Evolutionary conservation across 30 jellyfish, hydroid and myxozoan species (phyloP), one percentile per base, ranked within the genome.

Genomic region (Catostylus mosaicus): DNA sequence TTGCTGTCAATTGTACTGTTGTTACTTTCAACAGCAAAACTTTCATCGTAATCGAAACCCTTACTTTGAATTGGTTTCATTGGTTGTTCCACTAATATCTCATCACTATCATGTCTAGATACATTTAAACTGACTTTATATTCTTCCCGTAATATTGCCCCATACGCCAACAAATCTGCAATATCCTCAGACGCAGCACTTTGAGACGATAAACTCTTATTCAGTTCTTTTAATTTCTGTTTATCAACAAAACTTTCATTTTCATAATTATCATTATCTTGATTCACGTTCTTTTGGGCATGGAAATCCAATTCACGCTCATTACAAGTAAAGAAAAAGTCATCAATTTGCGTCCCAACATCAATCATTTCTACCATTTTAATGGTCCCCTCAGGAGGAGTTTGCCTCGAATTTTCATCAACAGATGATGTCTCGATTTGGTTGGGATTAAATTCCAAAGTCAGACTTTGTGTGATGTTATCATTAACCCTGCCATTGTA

Each of bases 361-460:
- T 4, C 38, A 8, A 32, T 23, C 1, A 9, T 8, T 33, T 45
- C 50, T 14, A 47, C 26, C 31, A 36, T 18, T 48, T 10, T 18
- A 2, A 6, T 10, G 4, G 10, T 34, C 34, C 35, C 78, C 18
- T 56, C 88, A 1, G 50, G 78, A 37, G 78, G 72, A 31, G 70
- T 20, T 31, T 76, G 78, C 45, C 35, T 76, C 0, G 89, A 78
- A 48, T 78, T 78, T 33, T 80, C 91, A 52, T 80, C 91, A 0
- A 80, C 91, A 8, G 91, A 80, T 8, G 91, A 80, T 10, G 91
- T 80, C 65, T 80, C 91, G 56, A 67, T 67, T 22, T 67, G 91
- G 27, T 64, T 70, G 18, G 82, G 84, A 35, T 80, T 77, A 14
- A 80, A 80, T 27, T 80, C 91, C 1, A 80, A 29, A 46, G 52